Percentiles rank a stretch among this genome's conserved stretches.
Conservation (phyloP, 2,797 vertebrate genomes). For the Xenentodon cancila region DNA sequence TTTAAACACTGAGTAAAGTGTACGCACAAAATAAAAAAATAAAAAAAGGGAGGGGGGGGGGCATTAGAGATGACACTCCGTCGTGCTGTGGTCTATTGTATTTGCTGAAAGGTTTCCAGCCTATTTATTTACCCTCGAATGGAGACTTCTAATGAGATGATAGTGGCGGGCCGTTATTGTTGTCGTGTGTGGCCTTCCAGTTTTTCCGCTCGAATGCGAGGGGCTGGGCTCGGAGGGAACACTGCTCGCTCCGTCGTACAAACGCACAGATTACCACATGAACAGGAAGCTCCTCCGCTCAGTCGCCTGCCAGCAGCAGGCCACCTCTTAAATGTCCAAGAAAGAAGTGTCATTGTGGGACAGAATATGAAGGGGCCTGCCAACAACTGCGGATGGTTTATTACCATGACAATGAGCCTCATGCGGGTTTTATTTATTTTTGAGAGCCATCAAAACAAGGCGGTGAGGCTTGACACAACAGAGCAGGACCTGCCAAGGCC, state of each 20-base stretch:
- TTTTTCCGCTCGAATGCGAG: constrained; percentile 62
- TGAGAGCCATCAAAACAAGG: constrained; percentile 26
- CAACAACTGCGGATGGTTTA: constrained; percentile 39
- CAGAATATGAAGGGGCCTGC: constrained; percentile 60
- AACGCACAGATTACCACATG: constrained; percentile 74
- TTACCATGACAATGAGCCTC: constrained; percentile 75
- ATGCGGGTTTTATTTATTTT: constrained; percentile 41
- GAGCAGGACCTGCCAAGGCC: constrained; percentile 23
- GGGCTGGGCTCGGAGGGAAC: constrained; percentile 54
- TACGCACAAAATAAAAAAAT: constrained; percentile 10
- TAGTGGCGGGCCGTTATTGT: constrained; percentile 64
- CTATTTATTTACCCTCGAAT: constrained; percentile 72
- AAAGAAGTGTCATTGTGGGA: constrained; percentile 66
- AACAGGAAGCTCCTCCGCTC: constrained; percentile 73
- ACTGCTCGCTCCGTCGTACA: constrained; percentile 55
- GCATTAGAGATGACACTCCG: constrained; percentile 66
- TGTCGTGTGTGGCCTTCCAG: constrained; percentile 62
- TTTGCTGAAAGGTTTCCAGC: constrained; percentile 66
- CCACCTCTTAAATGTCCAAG: constrained; percentile 62
- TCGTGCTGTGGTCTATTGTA: constrained; percentile 59
- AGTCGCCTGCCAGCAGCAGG: constrained; percentile 52
- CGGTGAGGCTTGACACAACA: constrained; percentile 48
- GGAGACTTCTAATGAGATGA: constrained; percentile 67
- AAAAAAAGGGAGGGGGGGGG: constrained; percentile 42
- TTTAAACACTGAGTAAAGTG: constrained; percentile 23